Evolutionary conservation across 1,140 invertebrate genomes (phyloP), one percentile per base, ranked within the genome.

Genomic region (Drosophila ananassae): DNA sequence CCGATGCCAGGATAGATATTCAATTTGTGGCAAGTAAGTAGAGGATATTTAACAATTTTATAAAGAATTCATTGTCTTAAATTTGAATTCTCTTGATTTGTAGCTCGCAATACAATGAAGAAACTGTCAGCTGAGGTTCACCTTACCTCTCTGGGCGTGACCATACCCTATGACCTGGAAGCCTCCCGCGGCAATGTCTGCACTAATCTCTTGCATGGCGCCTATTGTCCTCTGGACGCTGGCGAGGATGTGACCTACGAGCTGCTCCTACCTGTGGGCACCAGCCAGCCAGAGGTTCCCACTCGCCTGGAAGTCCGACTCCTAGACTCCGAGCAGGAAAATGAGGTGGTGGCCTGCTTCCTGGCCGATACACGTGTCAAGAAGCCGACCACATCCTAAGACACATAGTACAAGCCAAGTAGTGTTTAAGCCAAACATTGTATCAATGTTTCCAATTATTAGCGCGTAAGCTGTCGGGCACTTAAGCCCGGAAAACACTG

Each of bases 21-120:
- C 87, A 91, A 32, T 91, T 91, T 67, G 81, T 91, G n/a, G 81
- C 82, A 30, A 87, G 87, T 90, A 41, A 83, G 87, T 87, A 28
- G 25, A 28, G 25, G 25, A 7, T 28, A 5, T 28, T 1, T 7
- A 28, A 7, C 1, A 0, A 47, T 21, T 47, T 12, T 13, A 21
- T 6, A 10, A 5, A 22, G 39, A 32, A 1, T 7, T 44, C 6
- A 2, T 12, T 47, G 8, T 25, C 8, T 22, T 12, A 25, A 0
- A 8, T 1, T 60, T 60, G 10, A 3, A 0, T 13, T 28, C 17
- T 2, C 0, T 0, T 51, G 2, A 7, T 24, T 17, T 13, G 12
- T 8, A 90, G 82, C 73, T 30, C 77, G 77, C 2, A 83, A 91
- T 62, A 10, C 55, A 1, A 77, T 85, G 76, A 17, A 32, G 5